A percentile compares a stretch with the other conserved stretches of the same genome.
Conservation (phyloP, 1,140 invertebrate genomes). For the Copidosoma floridanum region DNA sequence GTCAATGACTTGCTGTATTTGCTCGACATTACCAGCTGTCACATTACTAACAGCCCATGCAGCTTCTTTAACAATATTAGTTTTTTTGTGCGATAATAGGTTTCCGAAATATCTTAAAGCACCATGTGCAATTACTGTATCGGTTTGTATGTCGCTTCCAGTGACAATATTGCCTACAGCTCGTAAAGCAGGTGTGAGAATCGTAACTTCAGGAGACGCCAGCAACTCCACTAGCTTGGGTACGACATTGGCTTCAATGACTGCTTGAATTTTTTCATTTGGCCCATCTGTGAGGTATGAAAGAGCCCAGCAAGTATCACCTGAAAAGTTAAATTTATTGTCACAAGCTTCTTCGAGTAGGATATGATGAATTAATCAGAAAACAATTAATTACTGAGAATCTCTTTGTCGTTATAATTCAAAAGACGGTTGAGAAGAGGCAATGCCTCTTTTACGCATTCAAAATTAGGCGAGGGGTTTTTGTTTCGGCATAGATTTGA, state of each 20-base stretch:
- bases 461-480: slow-evolving; percentile 79
- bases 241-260: slow-evolving; percentile 72
- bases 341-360: too few relatives aligned
- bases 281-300: slow-evolving; percentile 94
- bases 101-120: slow-evolving; percentile 70
- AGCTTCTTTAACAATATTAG: slow-evolving; percentile 77
- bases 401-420: slow-evolving; percentile 70
- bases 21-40: slow-evolving; percentile 72
- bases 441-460: slow-evolving; percentile 75
- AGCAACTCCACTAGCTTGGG: slow-evolving; percentile 75
- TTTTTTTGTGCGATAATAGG: slow-evolving; percentile 72
- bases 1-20: slow-evolving; percentile 77
- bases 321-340: slow-evolving; percentile 47
- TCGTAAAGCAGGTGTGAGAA: slow-evolving; percentile 87
- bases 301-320: slow-evolving; percentile 95
- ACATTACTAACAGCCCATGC: slow-evolving; percentile 84
- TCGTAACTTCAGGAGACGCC: slow-evolving; percentile 66
- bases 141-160: slow-evolving; percentile 83
- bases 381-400: slow-evolving; percentile 61
- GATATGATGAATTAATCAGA: neutral
- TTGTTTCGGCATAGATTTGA: slow-evolving; percentile 93
- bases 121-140: slow-evolving; percentile 80
- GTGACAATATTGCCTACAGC: slow-evolving; percentile 87
- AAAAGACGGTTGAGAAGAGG: slow-evolving; percentile 80
- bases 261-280: slow-evolving; percentile 89